Evolutionary conservation across 2,888 invertebrate species (phyloP).

Genomic region (Nephrotoma guestfalica): DNA sequence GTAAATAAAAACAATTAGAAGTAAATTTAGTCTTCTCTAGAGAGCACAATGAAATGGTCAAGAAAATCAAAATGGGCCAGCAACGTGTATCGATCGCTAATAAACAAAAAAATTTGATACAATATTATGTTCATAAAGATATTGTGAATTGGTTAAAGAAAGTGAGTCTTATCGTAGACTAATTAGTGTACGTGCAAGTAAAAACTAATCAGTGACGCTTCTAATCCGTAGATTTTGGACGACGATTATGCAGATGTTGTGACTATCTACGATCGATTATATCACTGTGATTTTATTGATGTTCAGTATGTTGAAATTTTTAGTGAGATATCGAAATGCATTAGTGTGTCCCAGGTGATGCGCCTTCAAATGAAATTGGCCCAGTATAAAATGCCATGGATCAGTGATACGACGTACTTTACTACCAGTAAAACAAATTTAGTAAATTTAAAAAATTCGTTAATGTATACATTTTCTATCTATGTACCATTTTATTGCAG

Average conservation of each 20-base stretch:
- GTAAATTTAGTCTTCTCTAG: too few species aligned
- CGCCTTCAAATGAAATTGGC: not conserved
- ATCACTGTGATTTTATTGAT: not conserved
- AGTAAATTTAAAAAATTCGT: not conserved
- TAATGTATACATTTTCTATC: not conserved
- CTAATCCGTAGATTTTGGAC: not conserved
- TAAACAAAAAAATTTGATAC: not conserved
- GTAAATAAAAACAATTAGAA: too few species aligned
- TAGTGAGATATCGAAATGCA: not conserved
- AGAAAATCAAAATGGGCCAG: too few species aligned
- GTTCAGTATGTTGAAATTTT: not conserved
- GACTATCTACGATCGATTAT: not conserved
- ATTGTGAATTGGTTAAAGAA: not conserved
- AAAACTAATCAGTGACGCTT: not conserved
- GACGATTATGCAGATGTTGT: not conserved
- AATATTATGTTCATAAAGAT: not conserved
- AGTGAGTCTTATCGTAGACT: not conserved
- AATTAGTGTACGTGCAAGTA: not conserved
- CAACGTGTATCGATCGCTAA: too few species aligned
- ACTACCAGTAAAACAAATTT: not conserved
- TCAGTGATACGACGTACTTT: not conserved
- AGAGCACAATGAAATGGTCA: too few species aligned
- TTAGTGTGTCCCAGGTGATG: not conserved
- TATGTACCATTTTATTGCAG: not conserved
- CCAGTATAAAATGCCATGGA: not conserved